Evolutionary conservation across 1,140 invertebrate species (phyloP).

Genomic region (Uloborus diversus): DNA sequence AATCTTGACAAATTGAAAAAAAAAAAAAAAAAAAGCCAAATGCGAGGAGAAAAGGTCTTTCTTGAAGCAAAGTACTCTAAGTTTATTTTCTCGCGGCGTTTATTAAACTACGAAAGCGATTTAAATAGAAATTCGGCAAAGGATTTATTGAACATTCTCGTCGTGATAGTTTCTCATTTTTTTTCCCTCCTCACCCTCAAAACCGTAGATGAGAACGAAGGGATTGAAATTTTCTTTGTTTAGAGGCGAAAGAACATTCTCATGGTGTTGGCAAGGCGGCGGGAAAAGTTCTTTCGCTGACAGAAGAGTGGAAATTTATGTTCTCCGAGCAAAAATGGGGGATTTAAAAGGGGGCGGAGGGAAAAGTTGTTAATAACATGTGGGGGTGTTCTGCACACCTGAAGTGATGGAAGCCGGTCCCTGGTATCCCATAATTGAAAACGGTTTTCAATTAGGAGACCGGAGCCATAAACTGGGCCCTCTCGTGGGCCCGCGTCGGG

Average conservation of each 20-base stretch:
- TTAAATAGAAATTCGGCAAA: conserved; percentile 30
- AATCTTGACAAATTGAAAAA: too few species aligned
- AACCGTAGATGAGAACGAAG: too few species aligned
- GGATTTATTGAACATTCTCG: conserved; percentile 17
- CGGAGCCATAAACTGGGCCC: neutral
- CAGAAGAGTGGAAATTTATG: conserved; percentile 36
- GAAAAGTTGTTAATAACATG: conserved; percentile 48
- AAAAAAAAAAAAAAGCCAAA: too few species aligned
- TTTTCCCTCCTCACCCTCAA: neutral
- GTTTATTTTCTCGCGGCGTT: conserved; percentile 1
- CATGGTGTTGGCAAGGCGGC: neutral
- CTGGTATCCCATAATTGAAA: conserved; percentile 48
- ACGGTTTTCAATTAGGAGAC: conserved; percentile 52
- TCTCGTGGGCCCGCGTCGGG: neutral
- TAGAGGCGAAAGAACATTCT: neutral
- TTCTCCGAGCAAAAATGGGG: conserved; percentile 1
- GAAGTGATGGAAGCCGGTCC: conserved; percentile 18
- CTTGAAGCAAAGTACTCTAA: conserved; percentile 5
- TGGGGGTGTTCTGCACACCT: neutral
- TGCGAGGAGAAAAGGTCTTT: too few species aligned
- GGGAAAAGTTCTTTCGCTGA: neutral
- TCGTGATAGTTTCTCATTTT: conserved; percentile 3
- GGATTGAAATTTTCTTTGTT: neutral
- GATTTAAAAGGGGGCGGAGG: conserved; percentile 33
- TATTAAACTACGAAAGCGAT: conserved; percentile 24